Evolutionary conservation across 30 jellyfish, hydroid and myxozoan genomes (phyloP), one percentile per base, ranked within the genome.

Genomic region (Turritopsis dohrnii): DNA sequence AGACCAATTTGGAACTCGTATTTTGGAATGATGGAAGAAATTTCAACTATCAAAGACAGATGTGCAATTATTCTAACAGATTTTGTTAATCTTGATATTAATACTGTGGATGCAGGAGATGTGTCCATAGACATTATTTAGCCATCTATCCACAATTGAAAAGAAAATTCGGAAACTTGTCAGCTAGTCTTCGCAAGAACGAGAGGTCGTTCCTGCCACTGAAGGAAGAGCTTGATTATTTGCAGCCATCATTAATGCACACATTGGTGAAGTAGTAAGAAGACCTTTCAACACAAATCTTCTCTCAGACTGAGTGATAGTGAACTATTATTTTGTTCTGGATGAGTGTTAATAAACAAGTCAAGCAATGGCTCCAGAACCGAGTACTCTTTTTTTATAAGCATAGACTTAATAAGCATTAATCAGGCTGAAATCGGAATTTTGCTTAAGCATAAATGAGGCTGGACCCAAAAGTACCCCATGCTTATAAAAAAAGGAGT

Each of bases 351-450:
- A 54, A 77, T 26, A 54, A 77, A 21, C 65, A 52, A 28, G 80
- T 77, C 29, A 77, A 77, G 54, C 85, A 26, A 77, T 77, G 85
- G 85, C n/a, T n/a, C n/a, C n/a, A n/a, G n/a, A n/a, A n/a, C n/a
- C n/a, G n/a, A n/a, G n/a, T n/a, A n/a, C n/a, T n/a, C n/a, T n/a
- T n/a, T n/a, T n/a, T n/a, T n/a, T n/a, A n/a, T n/a, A n/a, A n/a
- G n/a, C n/a, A n/a, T n/a, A n/a, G n/a, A n/a, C n/a, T n/a, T n/a
- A n/a, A n/a, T n/a, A n/a, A n/a, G n/a, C n/a, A n/a, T n/a, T n/a
- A n/a, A n/a, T n/a, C n/a, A n/a, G n/a, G n/a, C n/a, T n/a, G n/a
- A n/a, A n/a, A n/a, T n/a, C n/a, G n/a, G n/a, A n/a, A n/a, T n/a
- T n/a, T n/a, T n/a, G n/a, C n/a, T n/a, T n/a, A n/a, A n/a, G n/a